These are phyloP conservation scores for Coelopa frigida DNA, from an alignment of 1,140 invertebrate genomes.

Conservation along the genomic window DNA sequence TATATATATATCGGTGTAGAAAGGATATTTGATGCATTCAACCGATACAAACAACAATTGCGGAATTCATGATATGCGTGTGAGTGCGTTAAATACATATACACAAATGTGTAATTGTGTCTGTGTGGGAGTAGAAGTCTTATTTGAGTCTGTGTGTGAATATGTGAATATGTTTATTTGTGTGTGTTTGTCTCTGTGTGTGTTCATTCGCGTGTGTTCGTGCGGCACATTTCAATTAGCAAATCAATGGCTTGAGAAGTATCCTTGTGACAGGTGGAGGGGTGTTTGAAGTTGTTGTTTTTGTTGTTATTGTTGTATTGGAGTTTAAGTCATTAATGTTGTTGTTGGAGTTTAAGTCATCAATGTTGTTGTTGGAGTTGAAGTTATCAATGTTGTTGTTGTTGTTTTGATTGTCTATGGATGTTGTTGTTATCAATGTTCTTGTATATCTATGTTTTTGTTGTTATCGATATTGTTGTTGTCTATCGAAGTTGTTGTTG, in stretches of 20 bases:
- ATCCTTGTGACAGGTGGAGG: background rate
- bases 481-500: too few relatives aligned
- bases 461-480: conserved; percentile 1
- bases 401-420: background rate
- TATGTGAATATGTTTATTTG: too few relatives aligned
- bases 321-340: background rate
- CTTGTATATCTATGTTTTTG: background rate
- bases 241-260: background rate
- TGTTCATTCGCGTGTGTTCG: conserved; percentile 2
- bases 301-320: background rate
- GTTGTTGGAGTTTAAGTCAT: background rate
- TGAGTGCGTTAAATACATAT: too few relatives aligned
- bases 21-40: too few relatives aligned
- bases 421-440: background rate
- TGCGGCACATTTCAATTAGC: background rate
- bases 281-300: background rate
- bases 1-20: too few relatives aligned
- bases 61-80: too few relatives aligned
- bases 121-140: too few relatives aligned
- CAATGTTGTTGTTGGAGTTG: background rate
- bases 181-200: too few relatives aligned
- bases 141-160: too few relatives aligned
- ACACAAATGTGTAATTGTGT: too few relatives aligned
- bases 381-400: conserved; percentile 4
- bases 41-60: too few relatives aligned